Conservation (phyloP, 2,888 invertebrate species). For the Trichogramma evanescens region DNA sequence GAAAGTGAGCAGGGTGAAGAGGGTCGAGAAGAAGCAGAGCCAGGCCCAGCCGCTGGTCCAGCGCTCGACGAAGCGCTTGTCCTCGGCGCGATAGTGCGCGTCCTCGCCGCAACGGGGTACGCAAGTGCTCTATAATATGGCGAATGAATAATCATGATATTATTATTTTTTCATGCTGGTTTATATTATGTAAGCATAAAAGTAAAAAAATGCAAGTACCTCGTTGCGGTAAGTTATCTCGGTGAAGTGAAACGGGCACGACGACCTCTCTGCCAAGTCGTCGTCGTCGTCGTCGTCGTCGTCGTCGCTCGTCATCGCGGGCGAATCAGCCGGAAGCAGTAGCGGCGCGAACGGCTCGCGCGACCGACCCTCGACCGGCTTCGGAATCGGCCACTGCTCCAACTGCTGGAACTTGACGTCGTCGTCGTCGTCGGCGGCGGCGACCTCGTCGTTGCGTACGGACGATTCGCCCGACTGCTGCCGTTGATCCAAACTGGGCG, state of each 20-base stretch:
- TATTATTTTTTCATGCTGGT: background rate
- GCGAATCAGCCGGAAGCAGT: constrained; percentile 28
- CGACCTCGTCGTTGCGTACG: background rate
- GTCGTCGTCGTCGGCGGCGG: background rate
- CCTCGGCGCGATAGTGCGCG: constrained; percentile 60
- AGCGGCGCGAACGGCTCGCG: constrained; percentile 24
- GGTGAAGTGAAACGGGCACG: constrained; percentile 57
- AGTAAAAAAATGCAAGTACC: constrained; percentile 18
- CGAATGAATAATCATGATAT: background rate
- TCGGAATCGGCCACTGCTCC: constrained; percentile 33
- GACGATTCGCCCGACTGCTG: background rate
- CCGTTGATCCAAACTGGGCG: constrained; percentile 10
- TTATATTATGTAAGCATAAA: constrained; percentile 25
- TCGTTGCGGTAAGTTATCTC: constrained; percentile 49
- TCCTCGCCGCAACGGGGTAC: constrained; percentile 60
- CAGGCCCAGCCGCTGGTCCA: constrained; percentile 75
- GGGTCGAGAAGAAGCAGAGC: constrained; percentile 71
- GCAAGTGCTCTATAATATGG: constrained; percentile 44
- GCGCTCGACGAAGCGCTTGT: constrained; percentile 64
- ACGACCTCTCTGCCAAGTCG: constrained; percentile 37
- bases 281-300: too few species aligned
- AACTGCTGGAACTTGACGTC: constrained; percentile 6
- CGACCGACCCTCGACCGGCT: constrained; percentile 23
- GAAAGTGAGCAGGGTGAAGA: constrained; percentile 79
- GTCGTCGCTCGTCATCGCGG: constrained; percentile 22